These are phyloP conservation scores for Drosophila anceps DNA, from an alignment of 2,888 invertebrate genomes.

Conservation along the genomic window DNA sequence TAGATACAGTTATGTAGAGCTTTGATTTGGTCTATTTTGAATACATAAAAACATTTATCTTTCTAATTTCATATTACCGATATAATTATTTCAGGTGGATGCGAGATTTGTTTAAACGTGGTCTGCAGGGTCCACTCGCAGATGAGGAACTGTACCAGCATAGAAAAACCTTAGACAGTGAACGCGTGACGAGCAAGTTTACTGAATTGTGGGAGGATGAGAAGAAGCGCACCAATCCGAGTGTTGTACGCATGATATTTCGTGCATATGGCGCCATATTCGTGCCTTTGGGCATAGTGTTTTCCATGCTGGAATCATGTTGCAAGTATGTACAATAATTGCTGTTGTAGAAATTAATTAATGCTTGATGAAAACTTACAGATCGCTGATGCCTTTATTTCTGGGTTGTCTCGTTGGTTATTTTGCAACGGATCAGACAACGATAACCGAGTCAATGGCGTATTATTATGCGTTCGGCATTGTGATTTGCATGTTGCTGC, in stretches of 20 bases:
- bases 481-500: constrained; percentile 86
- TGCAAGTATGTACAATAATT: constrained; percentile 76
- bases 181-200: constrained; percentile 85
- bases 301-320: constrained; percentile 78
- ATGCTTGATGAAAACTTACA: constrained; percentile 73
- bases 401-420: constrained; percentile 89
- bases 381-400: constrained; percentile 88
- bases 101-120: constrained; percentile 86
- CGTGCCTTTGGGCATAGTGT: constrained; percentile 78
- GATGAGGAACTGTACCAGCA: constrained; percentile 87
- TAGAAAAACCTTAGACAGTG: constrained; percentile 86
- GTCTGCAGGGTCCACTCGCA: constrained; percentile 86
- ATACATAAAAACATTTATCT: not conserved
- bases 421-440: constrained; percentile 86
- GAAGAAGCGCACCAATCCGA: constrained; percentile 84
- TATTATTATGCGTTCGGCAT: constrained; percentile 89
- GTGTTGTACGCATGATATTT: constrained; percentile 85
- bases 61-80: not conserved
- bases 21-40: not conserved
- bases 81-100: constrained; percentile 82
- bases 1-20: not conserved
- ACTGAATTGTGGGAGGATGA: constrained; percentile 85
- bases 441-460: constrained; percentile 87
- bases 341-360: not conserved
- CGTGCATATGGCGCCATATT: constrained; percentile 85